These are phyloP conservation scores for Actenoides lindsayi DNA, from an alignment of 2,113 vertebrate species.

Conservation along the genomic window DNA sequence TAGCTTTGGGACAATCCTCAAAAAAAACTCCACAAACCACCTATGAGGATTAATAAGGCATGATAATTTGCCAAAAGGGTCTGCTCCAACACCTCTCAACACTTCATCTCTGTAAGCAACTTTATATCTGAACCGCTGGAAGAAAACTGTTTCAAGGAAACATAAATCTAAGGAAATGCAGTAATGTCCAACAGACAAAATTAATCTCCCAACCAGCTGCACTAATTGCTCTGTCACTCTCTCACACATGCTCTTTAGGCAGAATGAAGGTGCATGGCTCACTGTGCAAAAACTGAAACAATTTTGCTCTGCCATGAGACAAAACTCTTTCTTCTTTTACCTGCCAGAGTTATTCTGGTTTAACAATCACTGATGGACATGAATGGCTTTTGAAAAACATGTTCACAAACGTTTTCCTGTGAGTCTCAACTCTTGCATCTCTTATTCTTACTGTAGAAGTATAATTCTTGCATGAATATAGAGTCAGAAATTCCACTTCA, in stretches of 20 bases:
- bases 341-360: background rate
- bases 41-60: background rate
- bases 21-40: background rate
- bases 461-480: background rate
- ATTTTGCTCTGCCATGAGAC: background rate
- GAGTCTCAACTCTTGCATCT: background rate
- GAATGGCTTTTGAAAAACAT: background rate
- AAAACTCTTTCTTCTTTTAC: background rate
- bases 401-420: background rate
- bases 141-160: background rate
- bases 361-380: background rate
- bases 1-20: background rate
- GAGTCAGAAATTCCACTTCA: background rate
- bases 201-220: background rate
- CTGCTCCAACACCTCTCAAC: background rate
- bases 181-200: background rate
- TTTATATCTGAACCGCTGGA: background rate
- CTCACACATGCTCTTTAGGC: background rate
- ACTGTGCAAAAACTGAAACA: background rate
- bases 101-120: background rate
- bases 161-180: background rate
- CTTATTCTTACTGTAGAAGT: background rate
- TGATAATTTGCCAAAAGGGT: background rate
- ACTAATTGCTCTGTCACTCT: background rate
- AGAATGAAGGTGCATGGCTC: background rate